These are phyloP conservation scores for Aricia artaxerxes DNA, from an alignment of 2,888 invertebrate species.

Conservation along the genomic window DNA sequence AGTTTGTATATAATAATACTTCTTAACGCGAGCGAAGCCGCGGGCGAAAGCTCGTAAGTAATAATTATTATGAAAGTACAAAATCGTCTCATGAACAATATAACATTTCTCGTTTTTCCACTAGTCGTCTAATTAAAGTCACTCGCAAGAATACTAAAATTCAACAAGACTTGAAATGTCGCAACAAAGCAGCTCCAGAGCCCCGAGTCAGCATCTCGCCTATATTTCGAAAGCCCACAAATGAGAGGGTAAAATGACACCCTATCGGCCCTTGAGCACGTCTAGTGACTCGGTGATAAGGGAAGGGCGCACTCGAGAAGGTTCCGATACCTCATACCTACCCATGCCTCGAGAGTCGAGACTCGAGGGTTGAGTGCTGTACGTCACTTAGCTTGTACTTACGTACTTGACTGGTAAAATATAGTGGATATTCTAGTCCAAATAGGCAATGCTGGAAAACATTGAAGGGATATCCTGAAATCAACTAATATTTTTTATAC, in stretches of 20 bases:
- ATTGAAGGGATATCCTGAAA: neutral
- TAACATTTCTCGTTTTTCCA: too few species aligned
- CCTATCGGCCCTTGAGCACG: slow-evolving; percentile 39
- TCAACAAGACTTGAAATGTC: neutral
- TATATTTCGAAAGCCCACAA: slow-evolving; percentile 23
- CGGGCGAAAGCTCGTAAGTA: too few species aligned
- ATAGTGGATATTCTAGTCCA: neutral
- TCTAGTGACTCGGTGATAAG: slow-evolving; percentile 40
- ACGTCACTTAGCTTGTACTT: neutral
- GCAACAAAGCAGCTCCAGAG: neutral
- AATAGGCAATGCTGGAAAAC: neutral
- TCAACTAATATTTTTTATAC: too few species aligned
- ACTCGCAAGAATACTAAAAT: neutral
- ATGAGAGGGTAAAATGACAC: slow-evolving; percentile 37
- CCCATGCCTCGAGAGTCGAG: too few species aligned
- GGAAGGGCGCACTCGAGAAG: slow-evolving; percentile 25
- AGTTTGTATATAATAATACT: too few species aligned
- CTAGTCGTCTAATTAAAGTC: neutral
- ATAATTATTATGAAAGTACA: too few species aligned
- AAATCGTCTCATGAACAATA: too few species aligned
- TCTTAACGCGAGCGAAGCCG: too few species aligned
- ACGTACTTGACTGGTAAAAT: neutral
- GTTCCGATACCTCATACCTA: neutral
- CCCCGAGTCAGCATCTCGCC: slow-evolving; percentile 15
- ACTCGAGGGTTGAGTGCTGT: neutral